These are phyloP conservation scores for Halocynthia roretzi DNA, from an alignment of 23 tunicate genomes.

Conservation along the genomic window DNA sequence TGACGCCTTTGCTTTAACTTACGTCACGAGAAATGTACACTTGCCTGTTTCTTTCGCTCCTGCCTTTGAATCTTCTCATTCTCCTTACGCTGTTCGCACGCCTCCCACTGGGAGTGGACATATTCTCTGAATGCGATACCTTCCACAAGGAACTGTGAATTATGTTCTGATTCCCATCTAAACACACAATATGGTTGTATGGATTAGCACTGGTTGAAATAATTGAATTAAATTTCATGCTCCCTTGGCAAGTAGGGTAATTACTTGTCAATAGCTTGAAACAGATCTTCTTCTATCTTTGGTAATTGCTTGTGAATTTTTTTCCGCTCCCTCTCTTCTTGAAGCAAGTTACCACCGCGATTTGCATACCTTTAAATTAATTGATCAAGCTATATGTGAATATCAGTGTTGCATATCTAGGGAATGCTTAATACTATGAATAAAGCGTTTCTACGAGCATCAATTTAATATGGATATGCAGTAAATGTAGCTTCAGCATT, in stretches of 20 bases:
- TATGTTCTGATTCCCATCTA: conserved; percentile 70
- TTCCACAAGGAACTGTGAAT: conserved; percentile 64
- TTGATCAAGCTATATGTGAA: neutral
- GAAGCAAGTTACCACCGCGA: conserved; percentile 78
- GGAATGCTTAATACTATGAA: neutral
- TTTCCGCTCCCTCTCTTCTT: conserved; percentile 73
- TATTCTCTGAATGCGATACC: conserved; percentile 69
- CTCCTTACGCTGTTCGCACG: conserved; percentile 64
- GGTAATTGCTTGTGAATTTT: conserved; percentile 75
- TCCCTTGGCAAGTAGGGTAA: neutral
- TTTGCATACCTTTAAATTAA: conserved; percentile 30
- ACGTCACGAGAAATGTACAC: neutral
- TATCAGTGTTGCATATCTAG: neutral
- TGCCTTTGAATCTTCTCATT: conserved; percentile 49
- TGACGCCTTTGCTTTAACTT: neutral
- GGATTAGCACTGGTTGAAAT: neutral
- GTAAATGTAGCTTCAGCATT: neutral
- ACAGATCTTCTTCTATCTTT: conserved; percentile 85
- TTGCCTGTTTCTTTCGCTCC: conserved; percentile 63
- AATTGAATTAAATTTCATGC: neutral
- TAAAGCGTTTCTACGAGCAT: neutral
- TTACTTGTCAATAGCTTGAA: conserved; percentile 58
- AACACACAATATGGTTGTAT: neutral
- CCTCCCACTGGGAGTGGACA: conserved; percentile 83
- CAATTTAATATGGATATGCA: neutral